Percentiles rank a stretch among this genome's conserved stretches.
Conservation (phyloP, 2,797 vertebrate genomes). For the Microctenopoma stevenorrisi region DNA sequence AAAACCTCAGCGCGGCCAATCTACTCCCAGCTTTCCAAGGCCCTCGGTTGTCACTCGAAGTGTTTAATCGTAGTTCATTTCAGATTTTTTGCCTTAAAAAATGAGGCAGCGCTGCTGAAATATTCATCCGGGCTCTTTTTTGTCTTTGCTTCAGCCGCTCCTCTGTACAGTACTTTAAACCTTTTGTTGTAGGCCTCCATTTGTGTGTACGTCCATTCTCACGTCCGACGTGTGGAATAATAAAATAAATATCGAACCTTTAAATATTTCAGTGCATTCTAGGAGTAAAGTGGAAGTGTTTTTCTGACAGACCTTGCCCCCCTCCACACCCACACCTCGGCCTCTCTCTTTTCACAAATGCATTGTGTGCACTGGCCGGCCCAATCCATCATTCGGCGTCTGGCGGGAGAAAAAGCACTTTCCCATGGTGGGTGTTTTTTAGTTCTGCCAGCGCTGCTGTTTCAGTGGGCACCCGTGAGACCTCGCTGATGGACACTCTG, state of each 20-base stretch:
- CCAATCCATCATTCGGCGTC: conserved; percentile 83
- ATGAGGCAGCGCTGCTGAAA: conserved; percentile 27
- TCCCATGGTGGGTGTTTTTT: conserved; percentile 81
- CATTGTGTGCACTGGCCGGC: conserved; percentile 79
- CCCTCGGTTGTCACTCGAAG: conserved; percentile 31
- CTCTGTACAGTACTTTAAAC: conserved; percentile 39
- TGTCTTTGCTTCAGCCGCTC: conserved; percentile 29
- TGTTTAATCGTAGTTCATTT: conserved; percentile 60
- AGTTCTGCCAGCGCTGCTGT: conserved; percentile 83
- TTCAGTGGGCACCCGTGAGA: conserved; percentile 83
- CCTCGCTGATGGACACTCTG: conserved; percentile 84
- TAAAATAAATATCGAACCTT: conserved; percentile 79
- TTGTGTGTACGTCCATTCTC: conserved; percentile 72
- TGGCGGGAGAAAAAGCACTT: conserved; percentile 85
- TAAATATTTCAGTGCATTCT: conserved; percentile 84
- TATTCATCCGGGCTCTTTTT: conserved; percentile 34
- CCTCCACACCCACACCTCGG: background rate
- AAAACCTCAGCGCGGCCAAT: conserved; percentile 39
- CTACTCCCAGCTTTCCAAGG: conserved; percentile 49
- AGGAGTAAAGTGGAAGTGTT: conserved; percentile 84
- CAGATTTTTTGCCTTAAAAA: conserved; percentile 26
- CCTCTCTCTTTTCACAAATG: conserved; percentile 76
- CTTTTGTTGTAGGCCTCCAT: conserved; percentile 69
- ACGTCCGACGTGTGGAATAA: conserved; percentile 76
- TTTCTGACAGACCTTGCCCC: conserved; percentile 77